phyloP scores from a whole-genome alignment of 2,113 vertebrate species.

The Stegastes partitus region DNA sequence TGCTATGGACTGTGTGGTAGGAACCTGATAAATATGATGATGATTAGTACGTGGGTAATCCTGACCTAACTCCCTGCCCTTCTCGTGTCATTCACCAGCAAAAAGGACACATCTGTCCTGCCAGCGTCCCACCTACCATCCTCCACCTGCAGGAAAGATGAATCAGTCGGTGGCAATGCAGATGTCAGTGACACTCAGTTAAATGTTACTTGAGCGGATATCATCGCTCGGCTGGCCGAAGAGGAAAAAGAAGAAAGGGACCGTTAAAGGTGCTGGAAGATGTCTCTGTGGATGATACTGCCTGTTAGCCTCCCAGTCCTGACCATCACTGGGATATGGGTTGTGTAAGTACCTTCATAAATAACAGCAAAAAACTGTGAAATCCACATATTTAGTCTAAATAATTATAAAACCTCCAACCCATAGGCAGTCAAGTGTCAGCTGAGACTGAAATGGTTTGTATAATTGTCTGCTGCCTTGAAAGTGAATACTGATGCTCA shows the following conservation, averaged over 20 bases:
- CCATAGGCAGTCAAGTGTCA: background rate
- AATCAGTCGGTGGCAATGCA: constrained; percentile 42
- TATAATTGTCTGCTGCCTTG: background rate
- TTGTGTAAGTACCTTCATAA: constrained; percentile 87
- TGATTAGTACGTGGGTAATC: constrained; percentile 1
- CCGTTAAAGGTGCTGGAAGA: constrained; percentile 72
- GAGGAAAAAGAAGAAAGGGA: constrained; percentile 80
- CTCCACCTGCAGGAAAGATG: constrained; percentile 49
- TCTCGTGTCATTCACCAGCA: constrained; percentile 41
- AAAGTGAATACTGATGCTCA: background rate
- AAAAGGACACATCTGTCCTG: constrained; percentile 48
- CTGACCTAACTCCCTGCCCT: background rate
- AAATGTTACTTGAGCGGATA: constrained; percentile 81
- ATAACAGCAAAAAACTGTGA: background rate
- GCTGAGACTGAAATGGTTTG: background rate
- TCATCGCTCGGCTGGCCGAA: constrained; percentile 79
- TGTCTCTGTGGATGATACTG: constrained; percentile 89
- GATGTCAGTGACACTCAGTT: constrained; percentile 68
- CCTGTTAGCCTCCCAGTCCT: constrained; percentile 89
- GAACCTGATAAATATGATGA: too few relatives aligned
- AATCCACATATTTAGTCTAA: background rate
- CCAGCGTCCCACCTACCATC: constrained; percentile 24
- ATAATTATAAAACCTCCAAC: background rate
- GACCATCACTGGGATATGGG: constrained; percentile 93
- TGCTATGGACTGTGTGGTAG: too few relatives aligned